Evolutionary conservation across 2,113 vertebrate genomes (phyloP), one percentile per base, ranked within the genome.

Genomic region (Sorex araneus): DNA sequence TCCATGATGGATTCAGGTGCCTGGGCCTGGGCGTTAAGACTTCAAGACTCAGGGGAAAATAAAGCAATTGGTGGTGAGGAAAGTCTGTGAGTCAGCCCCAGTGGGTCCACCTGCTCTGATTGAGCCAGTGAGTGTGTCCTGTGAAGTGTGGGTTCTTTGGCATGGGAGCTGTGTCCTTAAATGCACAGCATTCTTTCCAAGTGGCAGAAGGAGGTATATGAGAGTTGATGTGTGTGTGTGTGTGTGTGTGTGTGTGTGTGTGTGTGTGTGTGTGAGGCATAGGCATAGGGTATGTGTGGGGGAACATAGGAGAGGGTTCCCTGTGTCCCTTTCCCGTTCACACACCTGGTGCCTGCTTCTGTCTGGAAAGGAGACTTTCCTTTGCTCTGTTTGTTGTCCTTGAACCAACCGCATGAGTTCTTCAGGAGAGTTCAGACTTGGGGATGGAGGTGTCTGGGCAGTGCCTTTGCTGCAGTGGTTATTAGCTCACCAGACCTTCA

Each of bases 131-230:
- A 23, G 30, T 79, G 78, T 19, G 18, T 32, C 36, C 27, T 28
- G 90, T 85, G 91, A 30, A 57, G 7, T 86, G 85, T 84, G n/a
- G 75, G 5, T 50, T 57, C 93, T 89, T 63, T 9, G 64, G 23
- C 82, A 90, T 1, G 0, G 34, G 34, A 63, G 66, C 90, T 86
- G 57, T 34, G 77, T 88, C 89, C 34, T 85, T 84, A 54, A 85
- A 0, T 13, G 21, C 83, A 85, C 43, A 88, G 54, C 82, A 30
- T 18, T 78, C 76, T 36, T 87, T 70, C 79, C 47, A 84, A 40
- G n/a, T 7, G 28, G 36, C 45, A 57, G n/a, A 60, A 3, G 25
- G 40, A 28, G 28, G 47, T 50, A 50, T 50, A 13, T 50, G 47
- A 50, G 47, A 13, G 47, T 7, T 12, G n/a, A n/a, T n/a, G n/a